Conservation (phyloP, 2,888 invertebrate genomes). For the Drosophila gaucha region DNA sequence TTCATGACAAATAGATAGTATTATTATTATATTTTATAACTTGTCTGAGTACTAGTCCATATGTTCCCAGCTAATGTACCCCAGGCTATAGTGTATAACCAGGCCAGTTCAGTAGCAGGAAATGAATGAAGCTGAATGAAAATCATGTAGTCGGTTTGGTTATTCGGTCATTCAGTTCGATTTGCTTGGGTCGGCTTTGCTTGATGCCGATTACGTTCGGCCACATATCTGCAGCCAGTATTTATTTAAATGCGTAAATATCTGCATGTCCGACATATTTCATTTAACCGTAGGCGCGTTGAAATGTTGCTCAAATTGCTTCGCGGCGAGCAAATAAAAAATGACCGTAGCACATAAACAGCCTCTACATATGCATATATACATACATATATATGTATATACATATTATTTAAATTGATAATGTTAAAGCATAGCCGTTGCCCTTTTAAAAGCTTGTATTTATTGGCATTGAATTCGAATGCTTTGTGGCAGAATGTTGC, state of each 20-base stretch:
- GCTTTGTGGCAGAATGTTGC: constrained; percentile 39
- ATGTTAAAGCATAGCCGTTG: constrained; percentile 41
- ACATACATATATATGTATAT: constrained; percentile 1
- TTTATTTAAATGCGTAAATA: constrained; percentile 76
- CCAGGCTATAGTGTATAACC: constrained; percentile 33
- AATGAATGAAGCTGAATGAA: constrained; percentile 67
- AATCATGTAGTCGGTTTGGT: constrained; percentile 61
- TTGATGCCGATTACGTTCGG: constrained; percentile 48
- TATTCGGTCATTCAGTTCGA: constrained; percentile 26
- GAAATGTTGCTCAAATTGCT: constrained; percentile 65
- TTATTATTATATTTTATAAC: no score
- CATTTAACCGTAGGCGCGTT: constrained; percentile 74
- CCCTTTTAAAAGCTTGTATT: constrained; percentile 42
- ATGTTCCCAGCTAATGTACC: constrained; percentile 1
- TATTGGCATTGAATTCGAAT: constrained; percentile 49
- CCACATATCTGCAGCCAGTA: constrained; percentile 39
- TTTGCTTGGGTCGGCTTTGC: constrained; percentile 56
- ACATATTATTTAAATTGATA: constrained; percentile 48
- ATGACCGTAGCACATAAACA: constrained; percentile 31
- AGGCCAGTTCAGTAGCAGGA: constrained; percentile 69
- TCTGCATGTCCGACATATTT: constrained; percentile 67
- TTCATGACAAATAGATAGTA: no score
- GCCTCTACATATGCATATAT: background rate
- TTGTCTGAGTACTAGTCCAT: background rate
- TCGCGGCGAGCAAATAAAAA: constrained; percentile 52